Evolutionary conservation across 2,888 invertebrate species (phyloP).

Genomic region (Hermaeophaga mercurialis): DNA sequence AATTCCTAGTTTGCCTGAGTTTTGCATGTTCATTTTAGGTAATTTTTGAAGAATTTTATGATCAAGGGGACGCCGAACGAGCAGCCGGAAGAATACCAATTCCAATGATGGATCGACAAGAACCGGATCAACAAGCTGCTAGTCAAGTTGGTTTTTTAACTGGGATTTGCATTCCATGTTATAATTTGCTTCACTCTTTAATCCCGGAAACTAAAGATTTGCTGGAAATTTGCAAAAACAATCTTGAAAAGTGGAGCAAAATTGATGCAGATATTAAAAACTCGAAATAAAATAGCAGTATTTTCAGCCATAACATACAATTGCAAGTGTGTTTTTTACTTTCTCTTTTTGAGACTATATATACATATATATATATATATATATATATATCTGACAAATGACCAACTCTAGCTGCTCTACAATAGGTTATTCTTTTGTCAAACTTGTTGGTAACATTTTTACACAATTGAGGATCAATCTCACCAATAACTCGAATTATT

Average conservation of each 20-base stretch:
- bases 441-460: no score
- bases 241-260: constrained; percentile 67
- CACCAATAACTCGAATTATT: no score
- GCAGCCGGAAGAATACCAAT: constrained; percentile 65
- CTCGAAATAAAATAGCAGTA: not conserved
- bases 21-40: constrained; percentile 59
- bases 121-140: constrained; percentile 74
- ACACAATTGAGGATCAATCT: no score
- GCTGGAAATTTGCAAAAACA: constrained; percentile 68
- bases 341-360: no score
- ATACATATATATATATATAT: no score
- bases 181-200: constrained; percentile 68
- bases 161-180: constrained; percentile 83
- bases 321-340: no score
- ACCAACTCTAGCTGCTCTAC: no score
- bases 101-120: constrained; percentile 71
- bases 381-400: no score
- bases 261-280: constrained; percentile 49
- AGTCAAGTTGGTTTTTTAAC: constrained; percentile 83
- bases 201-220: constrained; percentile 75
- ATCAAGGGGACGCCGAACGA: constrained; percentile 64
- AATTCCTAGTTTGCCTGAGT: no score
- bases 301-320: no score
- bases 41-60: constrained; percentile 83
- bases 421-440: no score